These are phyloP conservation scores for Neopelma chrysocephalum DNA, from an alignment of 2,797 vertebrate species.

Conservation along the genomic window DNA sequence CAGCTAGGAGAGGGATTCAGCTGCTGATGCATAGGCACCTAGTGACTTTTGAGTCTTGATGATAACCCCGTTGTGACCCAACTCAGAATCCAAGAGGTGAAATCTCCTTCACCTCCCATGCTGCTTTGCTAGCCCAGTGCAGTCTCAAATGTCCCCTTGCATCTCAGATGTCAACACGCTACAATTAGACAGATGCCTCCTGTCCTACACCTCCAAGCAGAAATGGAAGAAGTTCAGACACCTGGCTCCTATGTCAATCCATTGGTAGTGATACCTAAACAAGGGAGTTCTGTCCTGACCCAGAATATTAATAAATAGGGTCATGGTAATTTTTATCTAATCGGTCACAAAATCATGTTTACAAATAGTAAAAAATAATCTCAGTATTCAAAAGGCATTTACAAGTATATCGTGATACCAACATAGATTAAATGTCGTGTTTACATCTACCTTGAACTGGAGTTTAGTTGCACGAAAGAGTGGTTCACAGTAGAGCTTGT, in stretches of 20 bases:
- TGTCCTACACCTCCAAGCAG: not conserved
- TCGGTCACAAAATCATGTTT: not conserved
- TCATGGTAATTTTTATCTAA: not conserved
- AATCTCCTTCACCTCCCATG: not conserved
- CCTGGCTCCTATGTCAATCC: not conserved
- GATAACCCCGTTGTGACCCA: not conserved
- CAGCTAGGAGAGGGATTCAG: not conserved
- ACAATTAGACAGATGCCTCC: not conserved
- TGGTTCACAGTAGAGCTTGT: not conserved
- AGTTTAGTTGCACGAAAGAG: not conserved
- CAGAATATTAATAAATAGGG: not conserved
- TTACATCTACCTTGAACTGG: not conserved
- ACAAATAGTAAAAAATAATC: not conserved
- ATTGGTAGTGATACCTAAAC: not conserved
- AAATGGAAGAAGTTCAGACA: not conserved
- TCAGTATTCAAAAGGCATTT: not conserved
- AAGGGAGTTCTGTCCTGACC: not conserved
- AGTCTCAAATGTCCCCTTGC: not conserved
- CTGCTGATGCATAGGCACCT: not conserved
- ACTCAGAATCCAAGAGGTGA: not conserved
- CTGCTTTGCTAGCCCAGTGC: not conserved
- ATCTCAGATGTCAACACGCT: not conserved
- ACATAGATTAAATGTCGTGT: rapidly evolving
- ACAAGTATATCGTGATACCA: not conserved
- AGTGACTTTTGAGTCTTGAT: not conserved